phyloP scores from a whole-genome alignment of 1,140 invertebrate species.

The Apolygus lucorum region DNA sequence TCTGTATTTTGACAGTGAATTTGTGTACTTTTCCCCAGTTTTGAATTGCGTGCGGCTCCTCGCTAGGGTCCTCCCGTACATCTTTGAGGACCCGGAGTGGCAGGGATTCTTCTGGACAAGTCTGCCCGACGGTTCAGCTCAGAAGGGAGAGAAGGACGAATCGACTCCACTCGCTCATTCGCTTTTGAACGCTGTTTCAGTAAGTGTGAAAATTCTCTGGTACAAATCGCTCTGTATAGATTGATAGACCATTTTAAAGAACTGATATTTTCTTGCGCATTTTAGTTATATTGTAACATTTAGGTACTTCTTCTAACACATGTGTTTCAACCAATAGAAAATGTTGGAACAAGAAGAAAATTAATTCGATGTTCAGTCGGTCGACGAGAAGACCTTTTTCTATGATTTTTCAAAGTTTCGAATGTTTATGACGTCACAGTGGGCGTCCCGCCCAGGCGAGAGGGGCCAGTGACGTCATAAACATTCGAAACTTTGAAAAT shows the following conservation, averaged over 20 bases:
- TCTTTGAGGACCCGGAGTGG: constrained; percentile 98
- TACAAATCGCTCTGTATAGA: no score
- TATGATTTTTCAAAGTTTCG: no score
- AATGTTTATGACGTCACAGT: no score
- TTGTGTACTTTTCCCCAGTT: constrained; percentile 47
- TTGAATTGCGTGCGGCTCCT: constrained; percentile 89
- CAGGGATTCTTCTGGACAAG: constrained; percentile 97
- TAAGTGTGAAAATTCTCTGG: no score
- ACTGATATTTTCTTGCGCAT: no score
- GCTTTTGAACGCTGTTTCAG: constrained; percentile 83
- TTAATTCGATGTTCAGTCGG: no score
- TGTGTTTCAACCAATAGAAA: constrained; percentile 94
- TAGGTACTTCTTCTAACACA: constrained; percentile 19
- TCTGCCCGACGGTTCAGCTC: constrained; percentile 50
- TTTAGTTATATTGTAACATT: neutral
- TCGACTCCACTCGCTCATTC: constrained; percentile 84
- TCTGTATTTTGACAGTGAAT: neutral
- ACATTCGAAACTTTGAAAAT: no score
- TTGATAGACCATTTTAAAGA: no score
- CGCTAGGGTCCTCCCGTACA: constrained; percentile 92
- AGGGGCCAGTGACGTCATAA: no score
- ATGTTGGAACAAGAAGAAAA: no score
- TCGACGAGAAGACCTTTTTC: no score
- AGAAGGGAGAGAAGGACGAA: constrained; percentile 49
- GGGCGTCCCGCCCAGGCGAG: no score